Evolutionary conservation across 1,140 invertebrate species (phyloP).

Genomic region (Melipona quadrifasciata): DNA sequence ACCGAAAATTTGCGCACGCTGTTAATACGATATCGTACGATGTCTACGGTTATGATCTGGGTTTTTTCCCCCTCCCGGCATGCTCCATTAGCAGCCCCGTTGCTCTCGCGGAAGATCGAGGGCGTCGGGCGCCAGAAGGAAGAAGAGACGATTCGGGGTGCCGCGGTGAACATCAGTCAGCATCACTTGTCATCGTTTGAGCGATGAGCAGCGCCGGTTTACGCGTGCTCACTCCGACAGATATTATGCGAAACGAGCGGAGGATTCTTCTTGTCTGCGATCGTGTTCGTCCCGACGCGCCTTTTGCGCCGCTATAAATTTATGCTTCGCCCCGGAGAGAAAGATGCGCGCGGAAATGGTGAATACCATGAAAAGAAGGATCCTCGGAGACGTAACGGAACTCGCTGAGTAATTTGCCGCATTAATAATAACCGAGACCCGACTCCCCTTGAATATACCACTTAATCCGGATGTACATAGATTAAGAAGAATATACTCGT

Average conservation of each 20-base stretch:
- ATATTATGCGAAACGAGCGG: constrained; percentile 57
- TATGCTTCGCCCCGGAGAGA: background rate
- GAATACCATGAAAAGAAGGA: constrained; percentile 29
- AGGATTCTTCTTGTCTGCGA: constrained; percentile 43
- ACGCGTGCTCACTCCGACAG: constrained; percentile 26
- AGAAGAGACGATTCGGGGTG: constrained; percentile 34
- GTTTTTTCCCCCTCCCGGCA: background rate
- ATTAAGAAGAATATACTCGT: background rate
- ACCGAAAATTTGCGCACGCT: background rate
- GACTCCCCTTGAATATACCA: constrained; percentile 52
- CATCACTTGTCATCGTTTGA: constrained; percentile 74
- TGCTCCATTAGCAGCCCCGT: constrained; percentile 25
- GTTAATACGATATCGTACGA: constrained; percentile 4
- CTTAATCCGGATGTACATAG: constrained; percentile 56
- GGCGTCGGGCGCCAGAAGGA: constrained; percentile 22
- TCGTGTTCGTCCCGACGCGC: constrained; percentile 45
- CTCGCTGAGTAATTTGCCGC: constrained; percentile 74
- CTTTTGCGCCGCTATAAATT: constrained; percentile 55
- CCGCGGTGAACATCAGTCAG: constrained; percentile 69
- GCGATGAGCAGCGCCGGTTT: constrained; percentile 63
- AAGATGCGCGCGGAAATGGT: constrained; percentile 29
- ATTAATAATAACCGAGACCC: constrained; percentile 71
- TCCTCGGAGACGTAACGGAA: constrained; percentile 36
- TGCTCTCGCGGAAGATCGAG: background rate
- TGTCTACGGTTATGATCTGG: background rate